phyloP scores from a whole-genome alignment of 2,113 vertebrate species.

The Nestor notabilis region DNA sequence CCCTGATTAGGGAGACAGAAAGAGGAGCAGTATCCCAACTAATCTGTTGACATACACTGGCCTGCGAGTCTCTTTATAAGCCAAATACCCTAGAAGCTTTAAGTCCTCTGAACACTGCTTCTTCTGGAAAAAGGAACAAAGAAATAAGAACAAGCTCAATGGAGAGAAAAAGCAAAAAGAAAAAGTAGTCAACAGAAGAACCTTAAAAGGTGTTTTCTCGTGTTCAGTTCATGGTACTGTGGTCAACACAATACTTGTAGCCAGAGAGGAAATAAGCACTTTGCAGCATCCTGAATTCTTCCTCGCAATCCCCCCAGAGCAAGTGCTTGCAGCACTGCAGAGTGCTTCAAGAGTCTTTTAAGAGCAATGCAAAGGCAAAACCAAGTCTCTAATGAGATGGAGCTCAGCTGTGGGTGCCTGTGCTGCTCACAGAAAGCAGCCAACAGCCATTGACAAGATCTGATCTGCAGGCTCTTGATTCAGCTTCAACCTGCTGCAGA shows the following conservation, averaged over 20 bases:
- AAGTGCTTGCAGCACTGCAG: background rate
- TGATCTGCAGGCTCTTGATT: background rate
- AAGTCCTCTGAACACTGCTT: background rate
- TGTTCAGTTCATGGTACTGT: background rate
- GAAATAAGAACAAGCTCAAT: background rate
- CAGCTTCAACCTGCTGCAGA: background rate
- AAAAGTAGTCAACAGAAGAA: background rate
- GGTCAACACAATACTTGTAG: background rate
- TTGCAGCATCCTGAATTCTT: background rate
- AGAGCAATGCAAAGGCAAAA: background rate
- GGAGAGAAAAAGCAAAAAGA: background rate
- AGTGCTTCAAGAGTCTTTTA: background rate
- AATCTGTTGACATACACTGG: background rate
- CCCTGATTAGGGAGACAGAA: constrained; percentile 13
- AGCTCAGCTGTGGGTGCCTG: background rate
- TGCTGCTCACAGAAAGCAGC: background rate
- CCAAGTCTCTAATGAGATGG: background rate
- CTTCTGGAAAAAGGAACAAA: background rate
- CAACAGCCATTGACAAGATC: background rate
- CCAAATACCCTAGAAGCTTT: background rate
- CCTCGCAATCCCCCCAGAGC: background rate
- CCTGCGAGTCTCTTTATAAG: background rate
- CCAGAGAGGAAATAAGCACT: constrained; percentile 25
- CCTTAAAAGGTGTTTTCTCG: background rate
- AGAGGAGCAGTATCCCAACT: constrained; percentile 9